Base-by-base conservation (phyloP, 2,113 vertebrate species). In the Maccullochella peelii region DNA sequence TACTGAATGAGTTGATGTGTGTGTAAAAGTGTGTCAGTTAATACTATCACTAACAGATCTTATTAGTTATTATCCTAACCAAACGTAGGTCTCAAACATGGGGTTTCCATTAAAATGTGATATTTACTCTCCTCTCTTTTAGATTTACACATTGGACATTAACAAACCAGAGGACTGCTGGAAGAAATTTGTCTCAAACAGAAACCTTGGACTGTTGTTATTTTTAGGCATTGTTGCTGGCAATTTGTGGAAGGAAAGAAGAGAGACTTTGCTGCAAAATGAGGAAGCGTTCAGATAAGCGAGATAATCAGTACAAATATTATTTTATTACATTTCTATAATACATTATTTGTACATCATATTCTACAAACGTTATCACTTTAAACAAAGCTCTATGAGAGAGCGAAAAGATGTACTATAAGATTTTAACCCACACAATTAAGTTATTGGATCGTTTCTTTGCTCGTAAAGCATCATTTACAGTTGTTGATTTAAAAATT, bases 111-210 rank as follows among this genome's bases (percentile, higher is more conserved):
- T 49, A 20, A 76, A 49, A 40, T 7, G 1, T 78, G 20, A 23
- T 20, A 18, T 72, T 57, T 18, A 5, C 36, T 71, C 27, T 72
- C 6, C 65, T 59, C 25, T 79, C 27, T 42, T 21, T 15, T 42
- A 99, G 98, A 96, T 99, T 83, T 97, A 96, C 85, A 95, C 95
- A 8, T 78, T 99, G 88, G 96, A 99, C 86, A 97, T 97, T 76
- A 95, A 97, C 89, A 97, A 94, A 79, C 95, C 97, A 15, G 97
- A 97, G 76, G 97, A 99, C 82, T 99, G 98, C 80, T 99, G 98
- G 98, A 95, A 96, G 86, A 98, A 97, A 77, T 99, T 99, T 88
- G 91, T 93, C 55, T 98, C 98, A 3, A 99, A 99, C 92, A 96
- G 96, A 88, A 97, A 96, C 74, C 50, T 98, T 20, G 98, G 98